Base-by-base conservation (phyloP, 2,888 invertebrate species). In the Pseudanteris insignis region DNA sequence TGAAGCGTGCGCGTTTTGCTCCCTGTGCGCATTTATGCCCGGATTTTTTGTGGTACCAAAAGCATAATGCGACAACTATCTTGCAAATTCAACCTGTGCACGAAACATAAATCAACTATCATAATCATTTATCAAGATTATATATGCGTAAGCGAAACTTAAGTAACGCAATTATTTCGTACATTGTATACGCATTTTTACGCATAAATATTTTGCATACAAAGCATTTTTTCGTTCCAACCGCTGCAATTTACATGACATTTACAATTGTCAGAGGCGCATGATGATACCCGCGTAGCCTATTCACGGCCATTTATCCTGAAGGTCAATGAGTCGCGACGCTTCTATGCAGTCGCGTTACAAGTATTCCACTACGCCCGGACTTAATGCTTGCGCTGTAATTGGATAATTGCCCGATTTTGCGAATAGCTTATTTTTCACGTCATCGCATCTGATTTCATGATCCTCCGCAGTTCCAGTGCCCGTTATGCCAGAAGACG, bases 341-440 rank as follows among this genome's bases (percentile, higher is more conserved):
- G 41, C 55, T 50, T 61, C 44, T 43, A 48, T 44, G 32, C 12
- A 59, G 50, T 25, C 44, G 54, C 64, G 63, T 58, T 66, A 64
- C 65, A 71, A 68, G 70, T 70, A 72, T 73, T 68, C 65, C 66
- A 68, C 58, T 67, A 64, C 67, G 65, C 68, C 68, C 64, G 59
- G 58, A 63, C 65, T 65, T 66, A 70, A 72, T 67, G 55, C 58
- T 64, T 66, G 59, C 64, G 54, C 62, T 55, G 68, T 74, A 74
- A 73, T 74, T 72, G 70, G 69, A 71, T 72, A 74, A 74, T 71
- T 73, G 66, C n/a, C n/a, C 61, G 43, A 41, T 32, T 34, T 34
- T 43, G 41, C 55, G 25, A 34, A 21, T 37, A 48, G 41, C 44
- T 25, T 55, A 21, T 36, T 48, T 43, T 58, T 46, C 30, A 29